Percentiles rank a stretch among this genome's conserved stretches.
Evolutionary conservation across 1,140 invertebrate genomes (phyloP).

Genomic region (Zaprionus lachaisei): DNA sequence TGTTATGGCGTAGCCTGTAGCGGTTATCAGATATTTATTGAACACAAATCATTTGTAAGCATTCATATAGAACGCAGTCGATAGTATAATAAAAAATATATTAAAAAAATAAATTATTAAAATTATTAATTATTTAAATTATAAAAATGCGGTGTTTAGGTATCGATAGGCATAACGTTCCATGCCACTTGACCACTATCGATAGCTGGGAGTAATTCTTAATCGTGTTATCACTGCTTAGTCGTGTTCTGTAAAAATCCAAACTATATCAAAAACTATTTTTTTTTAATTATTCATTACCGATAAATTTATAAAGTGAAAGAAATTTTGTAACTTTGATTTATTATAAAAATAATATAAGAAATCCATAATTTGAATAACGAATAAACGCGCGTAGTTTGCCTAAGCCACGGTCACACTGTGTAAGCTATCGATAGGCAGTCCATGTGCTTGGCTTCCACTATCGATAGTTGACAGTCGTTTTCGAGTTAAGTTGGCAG

Average conservation of each 20-base stretch:
- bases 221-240: too few relatives aligned
- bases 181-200: too few relatives aligned
- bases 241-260: too few relatives aligned
- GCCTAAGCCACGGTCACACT: not conserved
- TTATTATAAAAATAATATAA: too few relatives aligned
- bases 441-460: not conserved
- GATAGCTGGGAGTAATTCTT: too few relatives aligned
- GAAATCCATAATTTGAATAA: not conserved
- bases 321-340: too few relatives aligned
- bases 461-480: conserved; percentile 12
- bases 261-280: too few relatives aligned
- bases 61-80: conserved; percentile 71
- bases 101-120: conserved; percentile 15
- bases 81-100: conserved; percentile 73
- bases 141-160: not conserved
- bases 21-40: conserved; percentile 62
- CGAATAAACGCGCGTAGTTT: not conserved
- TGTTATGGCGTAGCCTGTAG: conserved; percentile 44
- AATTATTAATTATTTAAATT: not conserved
- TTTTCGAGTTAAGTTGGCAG: conserved; percentile 17
- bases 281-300: too few relatives aligned
- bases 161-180: too few relatives aligned
- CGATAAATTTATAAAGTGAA: too few relatives aligned
- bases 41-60: conserved; percentile 63
- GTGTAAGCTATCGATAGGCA: not conserved